Evolutionary conservation across 2,888 invertebrate species (phyloP), one percentile per base, ranked within the genome.

Genomic region (Theretra japonica): DNA sequence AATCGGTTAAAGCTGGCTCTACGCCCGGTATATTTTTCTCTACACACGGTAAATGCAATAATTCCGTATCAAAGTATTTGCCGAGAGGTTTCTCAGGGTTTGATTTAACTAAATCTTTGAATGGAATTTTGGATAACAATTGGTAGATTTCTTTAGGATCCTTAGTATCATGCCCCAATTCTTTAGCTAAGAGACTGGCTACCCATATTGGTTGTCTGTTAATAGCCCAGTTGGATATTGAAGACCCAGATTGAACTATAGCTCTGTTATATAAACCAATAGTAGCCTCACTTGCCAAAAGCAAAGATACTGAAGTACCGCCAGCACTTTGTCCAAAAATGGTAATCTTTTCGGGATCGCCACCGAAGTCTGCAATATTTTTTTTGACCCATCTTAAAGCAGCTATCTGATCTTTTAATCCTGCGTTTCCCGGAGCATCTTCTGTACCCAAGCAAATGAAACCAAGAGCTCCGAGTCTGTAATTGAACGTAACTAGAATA

Each of bases 321-420:
- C 94, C 94, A 69, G 94, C 94, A 70, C 94, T 94, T 80, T 93
- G 91, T 6, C 94, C 94, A 75, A 94, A 94, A 5, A 93, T 21
- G 0, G 94, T 94, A 2, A 94, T 76, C 79, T 92, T 91, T 50
- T 94, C 88, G 8, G 91, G 89, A 75, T 94, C 92, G 11, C 94
- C 94, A 11, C 93, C 93, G 73, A 94, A 94, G 0, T 89, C 88
- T 25, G 86, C 90, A 23, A 94, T 92, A 76, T 94, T 94, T 74
- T 86, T 89, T 77, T 91, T 89, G 0, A 94, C 85, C 94, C 94
- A 94, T 75, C 83, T 88, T 19, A 94, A 78, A n/a, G 94, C 94
- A 58, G 92, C 91, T 57, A 93, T 81, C 76, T 94, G 94, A 71
- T 94, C 94, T 82, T 92, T 93, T 1, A 94, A 77, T 0, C 91